These are phyloP conservation scores for Amblyopsis rosae DNA, from an alignment of 2,113 vertebrate genomes.

Conservation along the genomic window DNA sequence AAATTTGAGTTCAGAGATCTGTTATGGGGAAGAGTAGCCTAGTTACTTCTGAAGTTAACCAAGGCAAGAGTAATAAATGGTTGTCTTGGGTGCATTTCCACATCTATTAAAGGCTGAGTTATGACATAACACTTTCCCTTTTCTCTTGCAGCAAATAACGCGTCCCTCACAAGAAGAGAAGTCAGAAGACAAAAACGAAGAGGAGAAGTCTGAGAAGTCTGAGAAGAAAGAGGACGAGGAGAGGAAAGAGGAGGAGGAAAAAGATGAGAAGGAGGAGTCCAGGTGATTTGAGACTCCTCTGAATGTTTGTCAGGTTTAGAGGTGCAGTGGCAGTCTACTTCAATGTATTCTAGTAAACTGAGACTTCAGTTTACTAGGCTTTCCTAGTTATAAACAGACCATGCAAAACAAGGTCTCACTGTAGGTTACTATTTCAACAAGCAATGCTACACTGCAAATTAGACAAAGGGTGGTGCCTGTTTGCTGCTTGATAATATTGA, in stretches of 20 bases:
- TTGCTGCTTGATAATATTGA: neutral
- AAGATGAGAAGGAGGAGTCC: constrained; percentile 96
- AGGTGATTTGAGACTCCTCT: constrained; percentile 79
- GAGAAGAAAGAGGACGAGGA: constrained; percentile 98
- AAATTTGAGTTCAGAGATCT: no score
- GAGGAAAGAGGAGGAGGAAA: constrained; percentile 98
- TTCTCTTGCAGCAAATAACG: constrained; percentile 86
- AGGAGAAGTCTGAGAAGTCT: constrained; percentile 90
- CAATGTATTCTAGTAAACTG: constrained; percentile 7
- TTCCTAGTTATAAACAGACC: no score
- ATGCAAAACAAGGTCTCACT: no score
- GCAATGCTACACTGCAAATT: no score
- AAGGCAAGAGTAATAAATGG: neutral
- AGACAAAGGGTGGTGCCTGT: neutral
- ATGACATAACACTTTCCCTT: constrained; percentile 5
- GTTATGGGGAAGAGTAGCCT: no score
- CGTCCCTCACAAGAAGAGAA: constrained; percentile 98
- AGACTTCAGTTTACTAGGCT: neutral
- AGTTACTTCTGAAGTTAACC: no score
- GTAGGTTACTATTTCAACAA: no score
- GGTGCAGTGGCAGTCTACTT: neutral
- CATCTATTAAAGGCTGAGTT: neutral
- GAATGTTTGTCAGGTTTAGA: constrained; percentile 9
- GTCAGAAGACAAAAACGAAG: constrained; percentile 93
- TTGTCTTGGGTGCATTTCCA: neutral